Conservation (phyloP, 2,113 vertebrate genomes). For the Siniperca chuatsi region DNA sequence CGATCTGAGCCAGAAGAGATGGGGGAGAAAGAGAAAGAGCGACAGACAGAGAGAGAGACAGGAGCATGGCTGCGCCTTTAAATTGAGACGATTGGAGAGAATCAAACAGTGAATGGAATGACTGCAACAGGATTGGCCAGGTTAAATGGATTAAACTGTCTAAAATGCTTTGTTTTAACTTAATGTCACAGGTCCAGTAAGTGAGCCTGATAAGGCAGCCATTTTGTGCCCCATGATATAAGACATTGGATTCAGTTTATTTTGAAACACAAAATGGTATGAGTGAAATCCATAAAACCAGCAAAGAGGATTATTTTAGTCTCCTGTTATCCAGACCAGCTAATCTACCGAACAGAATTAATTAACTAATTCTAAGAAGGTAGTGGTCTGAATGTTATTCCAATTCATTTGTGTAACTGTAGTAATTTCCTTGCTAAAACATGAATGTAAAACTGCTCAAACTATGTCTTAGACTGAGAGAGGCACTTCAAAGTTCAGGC, state of each 20-base stretch:
- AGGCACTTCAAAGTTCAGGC: slow-evolving; percentile 13
- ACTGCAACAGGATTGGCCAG: slow-evolving; percentile 67
- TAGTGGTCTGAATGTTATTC: slow-evolving; percentile 28
- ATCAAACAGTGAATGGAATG: slow-evolving; percentile 74
- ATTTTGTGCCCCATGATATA: slow-evolving; percentile 48
- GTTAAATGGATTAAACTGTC: slow-evolving; percentile 81
- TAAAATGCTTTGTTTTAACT: slow-evolving; percentile 78
- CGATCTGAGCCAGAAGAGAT: slow-evolving; percentile 73
- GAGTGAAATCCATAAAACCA: slow-evolving; percentile 42
- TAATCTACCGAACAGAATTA: slow-evolving; percentile 51
- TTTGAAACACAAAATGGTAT: slow-evolving; percentile 33
- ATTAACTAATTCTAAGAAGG: slow-evolving; percentile 35
- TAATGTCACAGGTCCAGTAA: slow-evolving; percentile 71
- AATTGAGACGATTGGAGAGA: slow-evolving; percentile 72
- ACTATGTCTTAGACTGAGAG: background rate
- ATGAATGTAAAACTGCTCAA: slow-evolving; percentile 18
- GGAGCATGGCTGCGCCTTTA: slow-evolving; percentile 57
- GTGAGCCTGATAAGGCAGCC: slow-evolving; percentile 52
- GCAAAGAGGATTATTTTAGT: slow-evolving; percentile 56
- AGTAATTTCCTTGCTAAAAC: slow-evolving; percentile 12
- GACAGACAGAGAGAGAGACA: slow-evolving; percentile 40
- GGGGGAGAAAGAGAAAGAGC: slow-evolving; percentile 27
- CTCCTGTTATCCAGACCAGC: slow-evolving; percentile 39
- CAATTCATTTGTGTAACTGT: slow-evolving; percentile 40
- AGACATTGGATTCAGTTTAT: slow-evolving; percentile 12